A percentile compares a stretch with the other conserved stretches of the same genome.
phyloP scores from a whole-genome alignment of 2,113 vertebrate species.

The Phaethornis superciliosus region DNA sequence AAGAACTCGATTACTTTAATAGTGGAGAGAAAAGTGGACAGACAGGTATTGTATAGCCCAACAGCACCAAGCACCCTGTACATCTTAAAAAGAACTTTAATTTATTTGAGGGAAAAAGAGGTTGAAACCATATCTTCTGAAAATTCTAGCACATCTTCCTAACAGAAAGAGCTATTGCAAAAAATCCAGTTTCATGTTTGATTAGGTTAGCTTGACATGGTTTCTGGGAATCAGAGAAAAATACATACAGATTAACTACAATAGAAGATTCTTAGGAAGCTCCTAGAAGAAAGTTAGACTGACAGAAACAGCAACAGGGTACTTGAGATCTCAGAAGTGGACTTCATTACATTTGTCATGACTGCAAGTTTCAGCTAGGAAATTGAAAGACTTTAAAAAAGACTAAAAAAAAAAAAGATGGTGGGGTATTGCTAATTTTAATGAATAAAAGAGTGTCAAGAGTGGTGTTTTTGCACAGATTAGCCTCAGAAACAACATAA shows the following conservation, averaged over 20 bases:
- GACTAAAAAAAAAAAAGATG: neutral
- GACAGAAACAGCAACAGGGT: neutral
- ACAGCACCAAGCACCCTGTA: neutral
- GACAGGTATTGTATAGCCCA: neutral
- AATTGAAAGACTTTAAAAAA: neutral
- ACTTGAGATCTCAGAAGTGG: neutral
- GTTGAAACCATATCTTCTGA: neutral
- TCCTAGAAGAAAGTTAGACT: neutral
- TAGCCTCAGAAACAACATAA: neutral
- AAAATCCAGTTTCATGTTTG: neutral
- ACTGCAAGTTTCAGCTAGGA: neutral
- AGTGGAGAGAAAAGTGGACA: neutral
- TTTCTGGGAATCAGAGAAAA: constrained; percentile 4
- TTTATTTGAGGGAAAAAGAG: neutral
- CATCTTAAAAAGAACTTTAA: neutral
- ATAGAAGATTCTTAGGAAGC: neutral
- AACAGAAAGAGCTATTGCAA: neutral
- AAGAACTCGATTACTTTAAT: neutral
- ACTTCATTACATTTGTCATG: neutral
- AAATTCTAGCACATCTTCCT: neutral
- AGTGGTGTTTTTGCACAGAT: accelerated
- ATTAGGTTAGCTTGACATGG: constrained; percentile 33
- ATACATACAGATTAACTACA: neutral
- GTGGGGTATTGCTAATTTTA: neutral
- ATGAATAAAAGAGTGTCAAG: neutral